Evolutionary conservation across 2,888 invertebrate species (phyloP).

Genomic region (Apoderus coryli): DNA sequence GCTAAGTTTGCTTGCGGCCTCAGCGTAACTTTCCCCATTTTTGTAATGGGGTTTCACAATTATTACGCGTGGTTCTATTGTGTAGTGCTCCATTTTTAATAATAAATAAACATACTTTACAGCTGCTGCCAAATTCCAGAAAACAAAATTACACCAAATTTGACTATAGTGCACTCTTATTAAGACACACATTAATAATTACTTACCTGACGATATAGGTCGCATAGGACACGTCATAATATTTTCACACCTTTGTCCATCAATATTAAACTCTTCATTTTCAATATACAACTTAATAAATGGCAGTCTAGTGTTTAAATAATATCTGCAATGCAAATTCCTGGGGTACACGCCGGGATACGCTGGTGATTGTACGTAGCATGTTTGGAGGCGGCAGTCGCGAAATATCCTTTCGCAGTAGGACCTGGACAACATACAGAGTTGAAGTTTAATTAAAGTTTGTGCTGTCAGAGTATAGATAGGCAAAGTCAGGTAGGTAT

Average conservation of each 20-base stretch:
- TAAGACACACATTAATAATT: slow-evolving; percentile 1
- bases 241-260: slow-evolving; percentile 85
- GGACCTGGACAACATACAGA: slow-evolving; percentile 43
- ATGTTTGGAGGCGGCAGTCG: slow-evolving; percentile 79
- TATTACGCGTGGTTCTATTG: too few species aligned
- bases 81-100: too few species aligned
- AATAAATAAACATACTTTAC: too few species aligned
- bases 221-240: slow-evolving; percentile 91
- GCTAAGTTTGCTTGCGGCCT: too few species aligned
- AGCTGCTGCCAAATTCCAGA: too few species aligned
- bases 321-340: slow-evolving; percentile 81
- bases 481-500: too few species aligned
- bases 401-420: slow-evolving; percentile 80
- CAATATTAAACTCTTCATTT: slow-evolving; percentile 87
- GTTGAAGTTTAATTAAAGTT: slow-evolving; percentile 1
- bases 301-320: slow-evolving; percentile 73
- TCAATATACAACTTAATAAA: slow-evolving; percentile 86
- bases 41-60: too few species aligned
- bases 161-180: too few species aligned
- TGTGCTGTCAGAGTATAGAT: not conserved
- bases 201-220: slow-evolving; percentile 66
- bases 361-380: slow-evolving; percentile 87
- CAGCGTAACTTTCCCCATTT: too few species aligned
- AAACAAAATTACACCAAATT: too few species aligned
- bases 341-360: slow-evolving; percentile 87